These are phyloP conservation scores for Stichopus horrens DNA, from an alignment of 53 echinoderm and acorn worm species.

Conservation along the genomic window DNA sequence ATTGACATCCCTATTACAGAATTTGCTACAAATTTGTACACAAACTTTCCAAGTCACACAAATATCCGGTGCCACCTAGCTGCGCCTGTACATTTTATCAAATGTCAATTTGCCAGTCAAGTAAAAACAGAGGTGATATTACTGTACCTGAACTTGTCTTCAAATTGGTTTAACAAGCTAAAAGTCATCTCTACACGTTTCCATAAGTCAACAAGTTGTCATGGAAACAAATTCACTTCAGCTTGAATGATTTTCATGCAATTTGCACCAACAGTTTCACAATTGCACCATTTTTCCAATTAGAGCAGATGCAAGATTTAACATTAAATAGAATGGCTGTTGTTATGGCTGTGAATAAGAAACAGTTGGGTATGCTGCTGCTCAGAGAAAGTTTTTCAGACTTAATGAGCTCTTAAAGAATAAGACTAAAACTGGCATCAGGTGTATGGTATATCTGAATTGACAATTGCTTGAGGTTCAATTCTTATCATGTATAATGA, in stretches of 20 bases:
- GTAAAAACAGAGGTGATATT: neutral
- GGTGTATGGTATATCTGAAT: too few relatives aligned
- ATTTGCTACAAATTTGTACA: too few relatives aligned
- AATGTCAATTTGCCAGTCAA: neutral
- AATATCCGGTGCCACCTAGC: too few relatives aligned
- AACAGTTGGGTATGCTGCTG: too few relatives aligned
- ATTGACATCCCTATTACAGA: too few relatives aligned
- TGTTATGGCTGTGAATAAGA: too few relatives aligned
- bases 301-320: neutral
- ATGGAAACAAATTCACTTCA: neutral
- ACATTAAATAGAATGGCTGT: neutral
- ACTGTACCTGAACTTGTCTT: neutral
- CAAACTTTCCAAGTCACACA: too few relatives aligned
- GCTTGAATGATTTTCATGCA: conserved; percentile 10
- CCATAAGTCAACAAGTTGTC: neutral
- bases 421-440: too few relatives aligned
- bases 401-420: too few relatives aligned
- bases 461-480: too few relatives aligned
- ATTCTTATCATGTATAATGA: too few relatives aligned
- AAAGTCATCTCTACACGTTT: neutral
- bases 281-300: neutral
- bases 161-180: neutral
- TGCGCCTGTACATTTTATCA: neutral
- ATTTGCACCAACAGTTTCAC: neutral
- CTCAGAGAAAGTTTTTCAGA: too few relatives aligned